Conservation (phyloP, 1,140 invertebrate genomes). For the Caerostris extrusa region DNA sequence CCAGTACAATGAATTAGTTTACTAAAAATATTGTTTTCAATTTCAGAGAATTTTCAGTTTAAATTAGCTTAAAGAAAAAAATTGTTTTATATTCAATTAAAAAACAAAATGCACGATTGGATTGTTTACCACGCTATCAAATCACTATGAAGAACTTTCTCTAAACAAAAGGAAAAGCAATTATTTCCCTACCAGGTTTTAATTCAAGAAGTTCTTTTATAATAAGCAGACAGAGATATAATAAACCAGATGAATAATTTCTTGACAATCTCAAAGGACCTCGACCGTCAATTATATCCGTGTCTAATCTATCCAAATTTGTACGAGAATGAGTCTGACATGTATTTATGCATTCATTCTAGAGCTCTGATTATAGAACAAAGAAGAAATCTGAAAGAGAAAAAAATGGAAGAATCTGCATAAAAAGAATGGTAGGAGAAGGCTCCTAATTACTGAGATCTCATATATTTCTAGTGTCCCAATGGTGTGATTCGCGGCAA, state of each 20-base stretch:
- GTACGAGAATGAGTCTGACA: background rate
- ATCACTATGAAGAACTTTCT: background rate
- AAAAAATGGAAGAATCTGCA: background rate
- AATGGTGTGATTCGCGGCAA: background rate
- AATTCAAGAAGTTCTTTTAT: conserved; percentile 10
- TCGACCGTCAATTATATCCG: background rate
- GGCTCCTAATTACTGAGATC: background rate
- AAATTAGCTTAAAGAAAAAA: too few species aligned
- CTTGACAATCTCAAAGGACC: background rate
- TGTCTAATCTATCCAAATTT: background rate
- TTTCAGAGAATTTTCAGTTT: too few species aligned
- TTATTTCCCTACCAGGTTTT: background rate
- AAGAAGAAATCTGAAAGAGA: background rate
- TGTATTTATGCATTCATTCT: background rate
- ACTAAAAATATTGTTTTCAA: too few species aligned
- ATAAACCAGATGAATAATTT: background rate
- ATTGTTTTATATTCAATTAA: too few species aligned
- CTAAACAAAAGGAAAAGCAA: background rate
- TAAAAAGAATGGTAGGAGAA: background rate
- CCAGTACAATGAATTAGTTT: too few species aligned
- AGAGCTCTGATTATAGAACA: background rate
- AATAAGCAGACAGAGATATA: background rate
- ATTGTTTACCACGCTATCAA: background rate
- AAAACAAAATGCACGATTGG: too few species aligned
- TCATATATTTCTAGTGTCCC: background rate